phyloP scores from a whole-genome alignment of 2,797 vertebrate species.

The Cuniculus paca region DNA sequence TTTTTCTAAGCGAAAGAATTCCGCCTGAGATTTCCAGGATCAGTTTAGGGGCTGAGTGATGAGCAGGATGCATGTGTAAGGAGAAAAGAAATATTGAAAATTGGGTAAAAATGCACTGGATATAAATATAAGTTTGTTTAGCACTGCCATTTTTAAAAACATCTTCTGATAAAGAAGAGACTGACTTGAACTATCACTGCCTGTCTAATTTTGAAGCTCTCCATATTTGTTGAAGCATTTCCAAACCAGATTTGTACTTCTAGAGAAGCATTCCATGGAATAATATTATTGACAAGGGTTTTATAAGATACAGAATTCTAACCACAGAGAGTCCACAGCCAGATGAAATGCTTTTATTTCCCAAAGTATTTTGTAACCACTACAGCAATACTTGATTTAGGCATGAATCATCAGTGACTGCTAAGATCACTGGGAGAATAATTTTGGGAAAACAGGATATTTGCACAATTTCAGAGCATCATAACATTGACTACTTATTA shows the following conservation, averaged over 20 bases:
- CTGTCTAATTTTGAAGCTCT: neutral
- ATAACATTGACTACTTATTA: neutral
- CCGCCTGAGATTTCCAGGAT: neutral
- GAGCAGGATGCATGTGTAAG: neutral
- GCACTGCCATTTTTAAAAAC: neutral
- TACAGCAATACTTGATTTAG: neutral
- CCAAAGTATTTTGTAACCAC: neutral
- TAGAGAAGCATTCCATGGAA: neutral
- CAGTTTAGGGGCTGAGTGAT: neutral
- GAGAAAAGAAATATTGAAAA: neutral
- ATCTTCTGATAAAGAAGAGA: neutral
- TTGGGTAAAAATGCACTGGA: neutral
- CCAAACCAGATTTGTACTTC: neutral
- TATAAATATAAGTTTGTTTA: neutral
- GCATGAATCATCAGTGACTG: neutral
- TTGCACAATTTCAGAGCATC: neutral
- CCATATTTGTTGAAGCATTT: neutral
- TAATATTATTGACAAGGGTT: neutral
- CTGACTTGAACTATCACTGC: neutral
- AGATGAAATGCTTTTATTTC: slow-evolving; percentile 28
- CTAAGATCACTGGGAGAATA: neutral
- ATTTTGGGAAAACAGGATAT: neutral
- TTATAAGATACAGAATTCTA: neutral
- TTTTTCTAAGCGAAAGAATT: neutral
- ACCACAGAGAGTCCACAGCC: neutral